Evolutionary conservation across 1,140 invertebrate genomes (phyloP), one percentile per base, ranked within the genome.

Genomic region (Drosophila repletoides): DNA sequence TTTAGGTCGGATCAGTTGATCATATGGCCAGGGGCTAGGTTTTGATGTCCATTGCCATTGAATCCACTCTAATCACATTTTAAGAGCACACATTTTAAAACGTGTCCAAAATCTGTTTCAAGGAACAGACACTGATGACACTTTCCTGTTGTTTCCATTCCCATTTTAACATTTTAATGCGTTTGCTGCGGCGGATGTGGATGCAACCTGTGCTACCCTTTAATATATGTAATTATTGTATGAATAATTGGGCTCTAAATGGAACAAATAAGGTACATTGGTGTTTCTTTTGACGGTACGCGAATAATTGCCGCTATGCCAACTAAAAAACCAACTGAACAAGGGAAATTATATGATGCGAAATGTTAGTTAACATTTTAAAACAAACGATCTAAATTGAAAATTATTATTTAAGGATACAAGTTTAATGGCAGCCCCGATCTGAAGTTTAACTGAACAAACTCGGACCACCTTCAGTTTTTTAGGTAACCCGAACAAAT

Each of bases 31-130:
- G 3, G 33, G 26, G 43, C 43, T 19, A 6, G 6, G 22, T 24
- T 48, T n/a, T 52, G 26, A 26, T 43, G 19, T 6, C 5, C n/a
- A 24, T 3, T 55, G 40, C 36, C 12, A 14, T 9, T 40, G 51
- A 22, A 2, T 41, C 29, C 60, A 40, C 36, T 79, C 76, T 73
- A 79, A 76, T 68, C 69, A 58, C 63, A 63, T 65, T 72, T 69
- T 41, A 68, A 59, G 24, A 55, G 69, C 33, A 58, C 45, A 33
- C 69, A 29, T 45, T 29, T 53, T 34, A 46, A 21, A 38, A 10
- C 55, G 24, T 29, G 26, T 19, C 41, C 59, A 36, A 48, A 58
- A 51, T 56, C 66, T 49, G n/a, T n/a, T n/a, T 61, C 40, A 68
- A 45, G 21, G 21, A n/a, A 9, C 29, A 4, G 9, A 6, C 22